Evolutionary conservation across 2,797 vertebrate species (phyloP).

Genomic region (Hephaestus fuliginosus): DNA sequence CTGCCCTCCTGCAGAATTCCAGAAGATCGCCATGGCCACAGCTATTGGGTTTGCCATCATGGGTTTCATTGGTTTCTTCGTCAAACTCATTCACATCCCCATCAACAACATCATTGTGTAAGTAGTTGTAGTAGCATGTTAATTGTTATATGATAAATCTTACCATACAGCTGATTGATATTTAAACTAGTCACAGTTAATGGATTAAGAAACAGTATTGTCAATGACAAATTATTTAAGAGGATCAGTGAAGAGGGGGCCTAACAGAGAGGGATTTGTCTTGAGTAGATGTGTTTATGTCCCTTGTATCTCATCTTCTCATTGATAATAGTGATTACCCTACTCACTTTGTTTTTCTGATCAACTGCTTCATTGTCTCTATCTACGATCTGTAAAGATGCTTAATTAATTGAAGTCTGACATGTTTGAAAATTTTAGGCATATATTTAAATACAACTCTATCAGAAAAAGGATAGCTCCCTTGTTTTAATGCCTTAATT

Average conservation of each 20-base stretch:
- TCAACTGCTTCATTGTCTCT: not conserved
- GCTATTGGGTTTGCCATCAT: conserved; percentile 99
- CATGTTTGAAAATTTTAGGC: too few relatives aligned
- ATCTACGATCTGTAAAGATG: not conserved
- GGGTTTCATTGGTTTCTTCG: conserved; percentile 99
- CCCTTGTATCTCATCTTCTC: not conserved
- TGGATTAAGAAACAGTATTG: not conserved
- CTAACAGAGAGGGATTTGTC: not conserved
- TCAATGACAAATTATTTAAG: not conserved
- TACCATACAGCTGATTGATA: not conserved
- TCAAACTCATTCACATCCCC: conserved; percentile 98
- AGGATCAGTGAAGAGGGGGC: not conserved
- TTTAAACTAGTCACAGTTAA: not conserved
- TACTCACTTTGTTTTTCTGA: not conserved
- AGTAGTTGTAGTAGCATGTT: conserved; percentile 75
- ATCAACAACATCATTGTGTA: conserved; percentile 99
- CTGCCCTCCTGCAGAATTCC: conserved; percentile 88
- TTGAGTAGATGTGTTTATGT: not conserved
- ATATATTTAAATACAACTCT: not conserved
- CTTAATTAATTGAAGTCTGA: too few relatives aligned
- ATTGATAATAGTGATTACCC: not conserved
- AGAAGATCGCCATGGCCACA: conserved; percentile 99
- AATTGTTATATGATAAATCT: too few relatives aligned
- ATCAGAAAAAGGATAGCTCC: not conserved
- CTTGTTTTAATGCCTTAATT: not conserved